Base-by-base conservation (phyloP, 1,140 invertebrate genomes). In the Drosophila willistoni region DNA sequence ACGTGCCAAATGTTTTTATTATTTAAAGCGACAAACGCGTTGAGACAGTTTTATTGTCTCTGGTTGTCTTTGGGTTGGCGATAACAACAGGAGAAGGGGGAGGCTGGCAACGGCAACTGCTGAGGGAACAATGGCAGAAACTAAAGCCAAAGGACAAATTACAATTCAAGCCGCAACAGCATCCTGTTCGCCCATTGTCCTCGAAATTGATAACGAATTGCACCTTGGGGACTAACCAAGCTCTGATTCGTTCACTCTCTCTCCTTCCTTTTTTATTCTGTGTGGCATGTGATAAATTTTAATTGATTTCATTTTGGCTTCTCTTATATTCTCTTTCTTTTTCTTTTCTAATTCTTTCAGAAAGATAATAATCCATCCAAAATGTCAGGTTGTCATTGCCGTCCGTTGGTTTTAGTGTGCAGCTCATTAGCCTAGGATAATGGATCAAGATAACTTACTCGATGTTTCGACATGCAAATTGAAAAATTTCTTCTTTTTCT, bases 1-100 rank as follows among this genome's bases (percentile, higher is more conserved):
- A 87, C 84, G 84, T 87, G 84, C 80, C 84, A 82, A 87, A 89
- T 89, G 84, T 84, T 89, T 89, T 89, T 89, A 89, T 89, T 89
- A 90, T 89, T 89, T 89, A 89, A 84, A 89, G 80, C 85, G 81
- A 89, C 84, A 87, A 86, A 79, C 77, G 73, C 17, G 60, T 68
- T 65, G 83, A 51, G 84, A 51, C 44, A 51, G 74, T 87, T 87
- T 87, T 87, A 87, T 87, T 89, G 84, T 87, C 77, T 71, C 68
- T 70, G 68, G 69, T 67, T 54, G 44, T 14, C 19, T 44, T 22
- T 51, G 44, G 44, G 44, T 42, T 61, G 73, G 29, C 54, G 84
- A 81, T 83, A 83, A 70, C 84, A 69, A 55, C 62, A 54, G 56
- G 7, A 13, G 57, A 9, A 22, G 44, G 44, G 19, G 10, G 44